These are phyloP conservation scores for Epicauta chinensis DNA, from an alignment of 1,140 invertebrate species.

Conservation along the genomic window DNA sequence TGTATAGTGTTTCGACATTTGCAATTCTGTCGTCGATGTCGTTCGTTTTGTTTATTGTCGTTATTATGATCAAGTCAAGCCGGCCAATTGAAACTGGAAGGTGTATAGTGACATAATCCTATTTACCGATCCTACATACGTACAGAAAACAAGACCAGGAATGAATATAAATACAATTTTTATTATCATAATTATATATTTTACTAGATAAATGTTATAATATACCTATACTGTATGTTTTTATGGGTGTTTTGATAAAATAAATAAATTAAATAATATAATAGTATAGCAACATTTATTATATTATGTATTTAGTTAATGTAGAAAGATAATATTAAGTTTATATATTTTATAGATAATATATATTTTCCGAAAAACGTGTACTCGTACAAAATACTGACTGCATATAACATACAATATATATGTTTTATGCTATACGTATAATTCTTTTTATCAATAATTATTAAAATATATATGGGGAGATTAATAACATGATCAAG, in stretches of 20 bases:
- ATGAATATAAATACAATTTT: slow-evolving; percentile 45
- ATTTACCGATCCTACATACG: too few relatives aligned
- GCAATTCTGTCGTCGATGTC: too few relatives aligned
- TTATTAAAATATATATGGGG: slow-evolving; percentile 38
- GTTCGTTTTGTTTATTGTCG: too few relatives aligned
- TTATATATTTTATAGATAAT: slow-evolving; percentile 26
- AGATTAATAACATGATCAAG: slow-evolving; percentile 27
- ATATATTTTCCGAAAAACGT: slow-evolving; percentile 43
- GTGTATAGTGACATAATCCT: not conserved
- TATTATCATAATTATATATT: slow-evolving; percentile 44
- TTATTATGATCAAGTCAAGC: not conserved
- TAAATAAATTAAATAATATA: slow-evolving; percentile 40
- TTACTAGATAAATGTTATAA: slow-evolving; percentile 41
- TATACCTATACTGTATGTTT: slow-evolving; percentile 42
- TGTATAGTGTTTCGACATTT: too few relatives aligned
- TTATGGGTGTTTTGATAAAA: slow-evolving; percentile 43
- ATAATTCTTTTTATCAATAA: slow-evolving; percentile 29
- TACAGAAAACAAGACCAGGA: slow-evolving; percentile 14
- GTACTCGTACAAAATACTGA: slow-evolving; percentile 44
- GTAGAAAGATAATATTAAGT: slow-evolving; percentile 43
- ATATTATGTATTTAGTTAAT: slow-evolving; percentile 42
- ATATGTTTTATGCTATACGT: slow-evolving; percentile 35
- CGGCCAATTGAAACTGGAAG: not conserved
- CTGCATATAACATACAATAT: slow-evolving; percentile 31
- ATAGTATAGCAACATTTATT: slow-evolving; percentile 45